phyloP scores from a whole-genome alignment of 2,888 invertebrate genomes.

The Psylliodes chrysocephalus region DNA sequence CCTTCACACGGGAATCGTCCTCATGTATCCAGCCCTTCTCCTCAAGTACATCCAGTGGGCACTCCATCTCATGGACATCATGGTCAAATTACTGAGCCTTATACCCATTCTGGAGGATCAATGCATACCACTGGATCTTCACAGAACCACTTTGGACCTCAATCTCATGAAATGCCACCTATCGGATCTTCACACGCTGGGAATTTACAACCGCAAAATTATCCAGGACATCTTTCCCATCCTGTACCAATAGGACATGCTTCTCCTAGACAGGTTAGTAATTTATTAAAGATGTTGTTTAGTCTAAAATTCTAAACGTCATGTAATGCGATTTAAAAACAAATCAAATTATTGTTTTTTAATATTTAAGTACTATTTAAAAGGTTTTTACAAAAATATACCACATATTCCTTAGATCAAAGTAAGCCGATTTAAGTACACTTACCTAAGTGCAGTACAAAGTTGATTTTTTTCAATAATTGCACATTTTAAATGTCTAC shows the following conservation, averaged over 20 bases:
- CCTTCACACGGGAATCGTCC: slow-evolving; percentile 10
- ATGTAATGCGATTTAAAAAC: too few relatives aligned
- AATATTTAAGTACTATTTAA: too few relatives aligned
- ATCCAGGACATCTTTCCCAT: slow-evolving; percentile 12
- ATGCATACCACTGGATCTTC: slow-evolving; percentile 27
- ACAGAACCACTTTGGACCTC: slow-evolving; percentile 47
- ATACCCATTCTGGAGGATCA: slow-evolving; percentile 15
- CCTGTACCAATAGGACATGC: slow-evolving; percentile 3
- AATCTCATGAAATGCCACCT: neutral
- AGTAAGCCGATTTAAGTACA: too few relatives aligned
- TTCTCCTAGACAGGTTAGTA: neutral
- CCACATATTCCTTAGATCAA: too few relatives aligned
- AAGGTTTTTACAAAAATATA: too few relatives aligned
- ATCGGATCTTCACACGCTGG: slow-evolving; percentile 46
- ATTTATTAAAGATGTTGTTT: too few relatives aligned
- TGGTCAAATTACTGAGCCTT: neutral
- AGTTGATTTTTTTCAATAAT: too few relatives aligned
- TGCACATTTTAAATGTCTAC: too few relatives aligned
- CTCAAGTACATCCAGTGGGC: neutral
- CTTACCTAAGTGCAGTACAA: too few relatives aligned
- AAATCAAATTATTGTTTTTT: too few relatives aligned
- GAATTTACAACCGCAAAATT: neutral
- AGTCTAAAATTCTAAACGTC: too few relatives aligned
- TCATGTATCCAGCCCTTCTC: neutral
- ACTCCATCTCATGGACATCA: slow-evolving; percentile 21